Evolutionary conservation across 2,888 invertebrate species (phyloP), one percentile per base, ranked within the genome.

Genomic region (Atrina japonica): DNA sequence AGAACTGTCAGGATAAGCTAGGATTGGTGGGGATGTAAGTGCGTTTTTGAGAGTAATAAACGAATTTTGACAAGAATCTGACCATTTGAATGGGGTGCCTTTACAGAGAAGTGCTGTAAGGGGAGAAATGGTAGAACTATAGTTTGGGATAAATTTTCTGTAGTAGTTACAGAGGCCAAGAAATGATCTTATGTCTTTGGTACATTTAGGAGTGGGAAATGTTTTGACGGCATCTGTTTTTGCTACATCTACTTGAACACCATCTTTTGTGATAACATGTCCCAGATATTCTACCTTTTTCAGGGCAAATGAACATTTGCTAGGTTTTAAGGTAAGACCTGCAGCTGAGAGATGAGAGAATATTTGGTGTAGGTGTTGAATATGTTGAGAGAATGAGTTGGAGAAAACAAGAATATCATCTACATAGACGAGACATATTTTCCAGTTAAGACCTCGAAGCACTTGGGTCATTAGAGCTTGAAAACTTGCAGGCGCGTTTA

Each of bases 401-500:
- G 55, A 63, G 29, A 72, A 70, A n/a, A n/a, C n/a, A n/a, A n/a
- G n/a, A n/a, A n/a, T n/a, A n/a, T n/a, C n/a, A n/a, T n/a, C n/a
- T n/a, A n/a, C n/a, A n/a, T n/a, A n/a, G n/a, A n/a, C n/a, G n/a
- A n/a, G n/a, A n/a, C n/a, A n/a, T n/a, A n/a, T n/a, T n/a, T n/a
- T n/a, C n/a, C n/a, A n/a, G n/a, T n/a, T n/a, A n/a, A n/a, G n/a
- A n/a, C n/a, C n/a, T n/a, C n/a, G n/a, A n/a, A n/a, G n/a, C n/a
- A n/a, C n/a, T n/a, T n/a, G n/a, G n/a, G n/a, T n/a, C n/a, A n/a
- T n/a, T n/a, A n/a, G n/a, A n/a, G n/a, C n/a, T n/a, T n/a, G n/a
- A n/a, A n/a, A n/a, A n/a, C n/a, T 7, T 68, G 49, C 3, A 75
- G 27, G 41, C 59, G 78, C 3, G 74, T 74, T 66, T 76, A 67